Percentiles rank a stretch among this genome's conserved stretches.
These are phyloP conservation scores for Halictus rubicundus DNA, from an alignment of 1,140 invertebrate species.

Conservation along the genomic window DNA sequence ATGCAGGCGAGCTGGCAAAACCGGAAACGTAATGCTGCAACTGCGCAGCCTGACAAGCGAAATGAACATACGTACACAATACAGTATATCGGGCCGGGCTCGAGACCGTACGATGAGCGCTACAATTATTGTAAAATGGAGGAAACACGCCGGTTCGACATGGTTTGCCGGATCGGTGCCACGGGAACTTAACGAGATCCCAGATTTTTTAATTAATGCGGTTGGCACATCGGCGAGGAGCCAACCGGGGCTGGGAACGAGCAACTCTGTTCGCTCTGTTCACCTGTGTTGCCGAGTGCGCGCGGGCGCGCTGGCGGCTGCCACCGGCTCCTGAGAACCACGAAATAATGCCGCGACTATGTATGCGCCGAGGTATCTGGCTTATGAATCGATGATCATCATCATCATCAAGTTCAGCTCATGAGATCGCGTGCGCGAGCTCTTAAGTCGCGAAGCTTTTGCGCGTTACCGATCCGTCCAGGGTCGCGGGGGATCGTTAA, in stretches of 20 bases:
- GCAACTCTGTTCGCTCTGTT: constrained; percentile 28
- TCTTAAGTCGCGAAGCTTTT: constrained; percentile 36
- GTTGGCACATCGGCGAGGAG: constrained; percentile 58
- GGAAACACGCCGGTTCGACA: constrained; percentile 48
- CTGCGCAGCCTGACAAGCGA: background rate
- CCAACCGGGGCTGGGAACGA: constrained; percentile 63
- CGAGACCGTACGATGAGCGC: background rate
- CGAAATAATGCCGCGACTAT: constrained; percentile 65
- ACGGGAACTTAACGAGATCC: constrained; percentile 66
- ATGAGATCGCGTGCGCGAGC: constrained; percentile 1
- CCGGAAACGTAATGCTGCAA: constrained; percentile 8
- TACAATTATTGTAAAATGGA: constrained; percentile 52
- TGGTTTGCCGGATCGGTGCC: constrained; percentile 62
- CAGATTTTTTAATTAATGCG: constrained; percentile 67
- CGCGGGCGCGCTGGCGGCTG: too few species aligned
- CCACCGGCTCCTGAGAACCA: constrained; percentile 62
- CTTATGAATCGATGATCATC: constrained; percentile 57
- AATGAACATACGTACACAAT: too few species aligned
- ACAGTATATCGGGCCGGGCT: background rate
- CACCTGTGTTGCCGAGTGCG: background rate
- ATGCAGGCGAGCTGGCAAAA: constrained; percentile 1
- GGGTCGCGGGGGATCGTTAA: constrained; percentile 1
- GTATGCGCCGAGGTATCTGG: constrained; percentile 50
- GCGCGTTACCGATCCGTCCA: constrained; percentile 37
- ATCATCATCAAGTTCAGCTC: constrained; percentile 44